phyloP scores from a whole-genome alignment of 2,888 invertebrate genomes.

The Craniophora ligustri region DNA sequence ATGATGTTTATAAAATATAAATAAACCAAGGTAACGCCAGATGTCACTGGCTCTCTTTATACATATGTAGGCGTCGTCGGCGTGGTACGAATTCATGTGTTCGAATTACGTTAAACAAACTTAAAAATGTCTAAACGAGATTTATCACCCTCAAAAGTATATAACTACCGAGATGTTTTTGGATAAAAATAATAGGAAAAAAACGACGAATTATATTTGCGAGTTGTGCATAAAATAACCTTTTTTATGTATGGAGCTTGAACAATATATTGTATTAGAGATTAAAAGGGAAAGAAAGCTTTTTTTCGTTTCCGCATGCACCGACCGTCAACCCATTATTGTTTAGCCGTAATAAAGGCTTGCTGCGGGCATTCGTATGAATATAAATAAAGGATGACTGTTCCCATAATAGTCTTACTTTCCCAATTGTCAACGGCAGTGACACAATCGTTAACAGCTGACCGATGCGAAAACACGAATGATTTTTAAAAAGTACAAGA shows the following conservation, averaged over 20 bases:
- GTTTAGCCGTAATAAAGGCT: conserved; percentile 45
- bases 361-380: conserved; percentile 36
- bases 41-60: conserved; percentile 69
- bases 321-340: conserved; percentile 40
- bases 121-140: conserved; percentile 17
- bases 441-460: conserved; percentile 25
- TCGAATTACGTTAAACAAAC: conserved; percentile 40
- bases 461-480: conserved; percentile 13
- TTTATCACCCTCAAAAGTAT: conserved; percentile 52
- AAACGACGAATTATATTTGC: too few species aligned
- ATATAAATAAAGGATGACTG: conserved; percentile 24
- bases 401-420: conserved; percentile 13
- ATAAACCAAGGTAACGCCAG: conserved; percentile 67
- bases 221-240: too few species aligned
- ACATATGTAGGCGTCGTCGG: conserved; percentile 66
- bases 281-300: conserved; percentile 10
- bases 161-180: too few species aligned
- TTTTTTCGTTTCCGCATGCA: conserved; percentile 33
- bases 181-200: too few species aligned
- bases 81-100: conserved; percentile 43
- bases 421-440: conserved; percentile 14
- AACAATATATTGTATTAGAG: conserved; percentile 8
- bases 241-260: too few species aligned
- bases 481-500: not conserved
- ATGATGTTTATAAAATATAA: conserved; percentile 55